phyloP scores from a whole-genome alignment of 2,888 invertebrate species.

The Amitus sp. region DNA sequence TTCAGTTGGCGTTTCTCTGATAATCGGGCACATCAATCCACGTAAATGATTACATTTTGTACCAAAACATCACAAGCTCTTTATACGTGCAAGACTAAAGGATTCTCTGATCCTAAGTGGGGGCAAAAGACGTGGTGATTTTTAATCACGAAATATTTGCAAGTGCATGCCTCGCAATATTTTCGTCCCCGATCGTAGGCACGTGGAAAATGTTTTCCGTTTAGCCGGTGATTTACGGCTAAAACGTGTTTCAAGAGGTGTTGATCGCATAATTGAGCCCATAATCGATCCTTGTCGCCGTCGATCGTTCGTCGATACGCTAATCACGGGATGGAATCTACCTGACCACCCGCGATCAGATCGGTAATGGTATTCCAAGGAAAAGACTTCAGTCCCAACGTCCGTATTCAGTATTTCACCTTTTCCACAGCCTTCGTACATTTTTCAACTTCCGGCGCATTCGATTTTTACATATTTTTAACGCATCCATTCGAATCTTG shows the following conservation, averaged over 20 bases:
- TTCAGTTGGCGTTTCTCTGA: constrained; percentile 1
- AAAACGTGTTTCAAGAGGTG: constrained; percentile 59
- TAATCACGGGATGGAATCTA: constrained; percentile 62
- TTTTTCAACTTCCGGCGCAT: no score
- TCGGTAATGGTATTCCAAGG: constrained; percentile 55
- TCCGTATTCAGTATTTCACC: constrained; percentile 8
- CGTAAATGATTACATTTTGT: neutral
- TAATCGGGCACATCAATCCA: constrained; percentile 18
- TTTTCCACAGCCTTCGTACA: constrained; percentile 5
- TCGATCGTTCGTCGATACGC: constrained; percentile 57
- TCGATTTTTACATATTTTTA: no score
- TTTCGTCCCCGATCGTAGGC: constrained; percentile 6
- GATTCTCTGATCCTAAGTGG: no score
- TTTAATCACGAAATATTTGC: no score
- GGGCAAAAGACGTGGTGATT: no score
- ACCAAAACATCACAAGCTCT: no score
- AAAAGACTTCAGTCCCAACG: constrained; percentile 57
- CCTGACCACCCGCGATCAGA: constrained; percentile 53
- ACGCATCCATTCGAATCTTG: constrained; percentile 6
- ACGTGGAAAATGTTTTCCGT: constrained; percentile 49
- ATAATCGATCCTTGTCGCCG: constrained; percentile 55
- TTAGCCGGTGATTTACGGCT: constrained; percentile 56
- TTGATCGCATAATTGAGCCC: constrained; percentile 61
- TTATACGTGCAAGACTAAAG: no score
- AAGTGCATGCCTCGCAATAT: no score